A percentile compares a stretch with the other conserved stretches of the same genome.
These are phyloP conservation scores for Lissonota sp. DNA, from an alignment of 2,888 invertebrate genomes.

Conservation along the genomic window DNA sequence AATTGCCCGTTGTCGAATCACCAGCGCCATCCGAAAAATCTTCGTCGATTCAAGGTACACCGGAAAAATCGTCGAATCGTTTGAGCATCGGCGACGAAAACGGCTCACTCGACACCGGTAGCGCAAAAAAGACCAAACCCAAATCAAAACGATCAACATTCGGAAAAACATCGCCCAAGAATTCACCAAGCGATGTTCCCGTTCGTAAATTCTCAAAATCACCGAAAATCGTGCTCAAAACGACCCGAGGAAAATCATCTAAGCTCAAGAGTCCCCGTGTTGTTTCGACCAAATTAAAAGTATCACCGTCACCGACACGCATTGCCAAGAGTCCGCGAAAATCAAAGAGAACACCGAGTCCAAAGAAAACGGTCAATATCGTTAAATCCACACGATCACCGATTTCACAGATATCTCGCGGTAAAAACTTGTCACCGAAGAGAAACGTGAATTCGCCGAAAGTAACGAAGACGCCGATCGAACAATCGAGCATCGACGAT, in stretches of 20 bases:
- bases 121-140: constrained; percentile 25
- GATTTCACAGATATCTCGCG: not conserved
- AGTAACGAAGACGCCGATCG: constrained; percentile 3
- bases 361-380: constrained; percentile 14
- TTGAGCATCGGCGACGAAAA: constrained; percentile 5
- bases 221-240: constrained; percentile 70
- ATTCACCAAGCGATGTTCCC: constrained; percentile 6
- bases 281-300: constrained; percentile 49
- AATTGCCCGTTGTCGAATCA: constrained; percentile 69
- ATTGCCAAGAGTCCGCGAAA: constrained; percentile 29
- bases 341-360: constrained; percentile 42
- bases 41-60: constrained; percentile 43
- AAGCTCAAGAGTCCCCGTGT: constrained; percentile 62
- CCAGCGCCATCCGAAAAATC: constrained; percentile 65
- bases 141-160: constrained; percentile 41
- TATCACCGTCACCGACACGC: constrained; percentile 27
- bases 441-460: constrained; percentile 24
- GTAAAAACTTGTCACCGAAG: not conserved
- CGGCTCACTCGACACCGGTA: not conserved
- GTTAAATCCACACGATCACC: not conserved
- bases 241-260: constrained; percentile 60
- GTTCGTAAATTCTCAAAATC: constrained; percentile 70
- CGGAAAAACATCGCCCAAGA: constrained; percentile 20
- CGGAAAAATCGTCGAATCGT: constrained; percentile 20
- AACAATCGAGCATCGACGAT: not conserved